A percentile compares a stretch with the other conserved stretches of the same genome.
phyloP scores from a whole-genome alignment of 2,797 vertebrate species.

The Trichosurus vulpecula region DNA sequence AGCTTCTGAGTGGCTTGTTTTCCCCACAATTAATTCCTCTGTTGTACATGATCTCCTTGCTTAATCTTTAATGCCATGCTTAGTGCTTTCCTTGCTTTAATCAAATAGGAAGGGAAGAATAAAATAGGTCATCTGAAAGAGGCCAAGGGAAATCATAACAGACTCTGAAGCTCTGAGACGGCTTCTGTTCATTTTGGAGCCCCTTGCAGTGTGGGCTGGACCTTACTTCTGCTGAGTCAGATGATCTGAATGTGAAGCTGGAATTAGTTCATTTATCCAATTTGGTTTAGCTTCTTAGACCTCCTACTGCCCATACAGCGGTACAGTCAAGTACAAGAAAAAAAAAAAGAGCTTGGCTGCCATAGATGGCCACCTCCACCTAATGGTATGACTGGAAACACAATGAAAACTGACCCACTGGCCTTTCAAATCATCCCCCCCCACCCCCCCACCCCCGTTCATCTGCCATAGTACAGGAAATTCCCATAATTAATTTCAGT shows the following conservation, averaged over 20 bases:
- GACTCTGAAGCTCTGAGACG: not conserved
- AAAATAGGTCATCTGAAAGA: not conserved
- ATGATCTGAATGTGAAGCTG: not conserved
- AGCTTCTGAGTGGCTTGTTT: constrained; percentile 27
- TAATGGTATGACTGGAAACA: not conserved
- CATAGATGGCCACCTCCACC: not conserved
- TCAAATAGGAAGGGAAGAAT: not conserved
- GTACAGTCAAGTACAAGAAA: not conserved
- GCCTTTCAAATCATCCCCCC: not conserved
- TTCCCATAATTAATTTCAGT: not conserved
- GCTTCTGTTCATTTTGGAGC: not conserved
- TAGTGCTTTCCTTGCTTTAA: not conserved
- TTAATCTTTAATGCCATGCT: not conserved
- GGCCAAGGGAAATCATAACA: not conserved
- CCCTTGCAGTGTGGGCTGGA: not conserved
- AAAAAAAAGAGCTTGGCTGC: not conserved
- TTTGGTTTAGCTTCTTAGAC: not conserved
- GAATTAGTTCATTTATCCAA: not conserved
- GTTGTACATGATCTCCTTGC: not conserved
- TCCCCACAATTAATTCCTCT: not conserved
- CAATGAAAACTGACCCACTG: not conserved
- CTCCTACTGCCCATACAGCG: not conserved
- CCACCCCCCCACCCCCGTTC: too few species aligned
- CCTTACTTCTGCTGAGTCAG: not conserved
- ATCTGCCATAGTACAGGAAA: not conserved